Conservation (phyloP, 2,888 invertebrate genomes). For the Patella depressa region DNA sequence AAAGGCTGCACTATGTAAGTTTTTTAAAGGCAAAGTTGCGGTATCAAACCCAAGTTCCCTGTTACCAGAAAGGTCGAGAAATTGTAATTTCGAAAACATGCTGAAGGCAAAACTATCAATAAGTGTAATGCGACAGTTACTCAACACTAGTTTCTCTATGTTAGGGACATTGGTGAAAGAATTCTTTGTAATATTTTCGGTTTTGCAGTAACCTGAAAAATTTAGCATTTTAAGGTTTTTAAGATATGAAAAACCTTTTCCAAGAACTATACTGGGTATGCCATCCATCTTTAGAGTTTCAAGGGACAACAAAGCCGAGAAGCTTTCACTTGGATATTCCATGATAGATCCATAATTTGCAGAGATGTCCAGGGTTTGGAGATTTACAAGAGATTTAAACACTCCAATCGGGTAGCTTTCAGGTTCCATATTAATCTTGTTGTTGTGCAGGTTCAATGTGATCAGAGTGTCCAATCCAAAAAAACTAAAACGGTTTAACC, state of each 20-base stretch:
- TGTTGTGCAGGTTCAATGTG: background rate
- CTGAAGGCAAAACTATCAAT: constrained; percentile 8
- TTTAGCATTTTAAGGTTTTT: background rate
- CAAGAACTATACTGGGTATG: background rate
- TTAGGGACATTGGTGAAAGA: constrained; percentile 1
- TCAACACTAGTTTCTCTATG: background rate
- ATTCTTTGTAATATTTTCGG: background rate
- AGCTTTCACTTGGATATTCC: background rate
- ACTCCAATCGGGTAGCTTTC: background rate
- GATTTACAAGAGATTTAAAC: background rate
- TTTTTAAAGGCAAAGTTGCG: background rate
- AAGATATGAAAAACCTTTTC: constrained; percentile 3
- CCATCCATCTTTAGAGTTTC: constrained; percentile 10
- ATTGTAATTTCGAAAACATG: background rate
- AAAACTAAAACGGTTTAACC: background rate
- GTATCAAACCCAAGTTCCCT: background rate
- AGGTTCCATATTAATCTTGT: background rate
- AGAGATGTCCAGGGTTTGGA: background rate
- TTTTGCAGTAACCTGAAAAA: constrained; percentile 10
- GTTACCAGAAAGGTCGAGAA: constrained; percentile 12
- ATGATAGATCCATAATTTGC: background rate
- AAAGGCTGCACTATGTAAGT: background rate
- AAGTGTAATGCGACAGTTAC: background rate
- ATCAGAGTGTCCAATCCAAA: background rate
- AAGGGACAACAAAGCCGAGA: background rate